These are phyloP conservation scores for Dicerorhinus sumatrensis DNA, from an alignment of 2,113 vertebrate species.

Conservation along the genomic window DNA sequence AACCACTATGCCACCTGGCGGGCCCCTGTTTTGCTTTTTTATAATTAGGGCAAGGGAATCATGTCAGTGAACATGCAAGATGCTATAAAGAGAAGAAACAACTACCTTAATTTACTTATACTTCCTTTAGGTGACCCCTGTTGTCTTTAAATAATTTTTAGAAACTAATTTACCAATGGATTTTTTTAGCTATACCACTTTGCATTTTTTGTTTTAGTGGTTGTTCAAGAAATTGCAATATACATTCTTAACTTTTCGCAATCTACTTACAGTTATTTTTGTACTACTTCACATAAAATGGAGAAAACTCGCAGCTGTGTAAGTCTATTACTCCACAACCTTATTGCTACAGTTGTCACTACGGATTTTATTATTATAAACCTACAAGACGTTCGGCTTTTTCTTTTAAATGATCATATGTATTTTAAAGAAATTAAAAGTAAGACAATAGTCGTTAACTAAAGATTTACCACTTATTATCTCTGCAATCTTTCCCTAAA, in stretches of 20 bases:
- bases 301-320: background rate
- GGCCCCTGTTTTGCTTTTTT: background rate
- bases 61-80: background rate
- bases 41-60: background rate
- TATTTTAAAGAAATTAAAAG: background rate
- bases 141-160: slow-evolving; percentile 18
- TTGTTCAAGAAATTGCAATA: background rate
- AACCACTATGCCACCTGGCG: too few relatives aligned
- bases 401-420: background rate
- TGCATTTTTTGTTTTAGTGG: background rate
- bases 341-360: background rate
- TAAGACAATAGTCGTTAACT: background rate
- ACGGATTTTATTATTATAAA: background rate
- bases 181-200: background rate
- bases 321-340: background rate
- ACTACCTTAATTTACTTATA: background rate
- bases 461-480: background rate
- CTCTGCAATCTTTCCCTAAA: background rate
- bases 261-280: background rate
- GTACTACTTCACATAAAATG: background rate
- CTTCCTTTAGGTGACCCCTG: background rate
- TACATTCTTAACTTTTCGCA: background rate
- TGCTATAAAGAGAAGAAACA: background rate
- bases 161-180: background rate
- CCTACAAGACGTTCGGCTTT: background rate